Evolutionary conservation across 2,888 invertebrate species (phyloP), one percentile per base, ranked within the genome.

Genomic region (Trichogramma evanescens): DNA sequence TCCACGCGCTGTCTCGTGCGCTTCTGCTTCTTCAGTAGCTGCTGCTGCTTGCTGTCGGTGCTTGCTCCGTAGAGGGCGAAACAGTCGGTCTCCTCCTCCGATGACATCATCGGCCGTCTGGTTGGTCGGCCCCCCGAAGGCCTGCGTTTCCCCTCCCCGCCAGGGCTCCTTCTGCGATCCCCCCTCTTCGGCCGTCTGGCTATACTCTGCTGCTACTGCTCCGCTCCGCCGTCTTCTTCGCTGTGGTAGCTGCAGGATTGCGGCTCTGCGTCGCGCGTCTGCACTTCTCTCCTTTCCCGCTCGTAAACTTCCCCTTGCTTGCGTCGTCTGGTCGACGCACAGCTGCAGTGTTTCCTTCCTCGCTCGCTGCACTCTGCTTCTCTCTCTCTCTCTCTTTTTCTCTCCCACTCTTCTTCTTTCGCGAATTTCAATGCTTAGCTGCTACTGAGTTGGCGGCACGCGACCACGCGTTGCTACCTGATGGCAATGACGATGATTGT

Each of bases 1-100:
- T 93, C 93, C 84, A 93, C 93, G 83, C 93, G 89, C 87, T 93
- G 93, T 86, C 93, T 88, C 84, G 90, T 91, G 82, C 93, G 89
- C 84, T 92, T 93, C 82, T 89, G 87, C 86, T 91, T 90, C 89
- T 91, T 91, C 85, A 91, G 86, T 84, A 89, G 88, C 76, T 77
- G 78, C 84, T 78, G 73, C 81, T 82, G 69, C 82, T 82, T 70
- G 81, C 79, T 78, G 79, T 81, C 80, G 80, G 80, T 79, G 76
- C 76, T 75, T 80, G 80, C 91, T 88, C 89, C 89, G 86, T 89
- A 91, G 89, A 91, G 90, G 86, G 90, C 91, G 87, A 89, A 90
- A 86, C 87, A 87, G 84, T 89, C 90, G 86, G 89, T 89, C 89
- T 92, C 91, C 90, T 92, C 92, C 89, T 91, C 92, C 89, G 91